phyloP scores from a whole-genome alignment of 2,113 vertebrate species.

The Corydoras sp. region DNA sequence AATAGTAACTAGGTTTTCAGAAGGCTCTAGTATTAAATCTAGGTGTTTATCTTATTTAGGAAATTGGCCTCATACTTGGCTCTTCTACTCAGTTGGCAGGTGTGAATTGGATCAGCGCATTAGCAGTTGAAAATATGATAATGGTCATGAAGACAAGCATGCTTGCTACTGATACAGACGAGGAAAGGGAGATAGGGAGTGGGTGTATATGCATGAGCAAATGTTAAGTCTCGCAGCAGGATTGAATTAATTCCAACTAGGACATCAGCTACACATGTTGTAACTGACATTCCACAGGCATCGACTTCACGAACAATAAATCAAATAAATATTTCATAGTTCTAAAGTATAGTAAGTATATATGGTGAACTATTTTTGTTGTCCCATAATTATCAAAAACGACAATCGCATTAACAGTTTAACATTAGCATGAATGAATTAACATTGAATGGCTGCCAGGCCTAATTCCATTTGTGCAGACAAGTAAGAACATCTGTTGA shows the following conservation, averaged over 20 bases:
- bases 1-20: conserved; percentile 1
- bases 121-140: conserved; percentile 9
- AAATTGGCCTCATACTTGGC: not conserved
- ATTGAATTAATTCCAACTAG: no score
- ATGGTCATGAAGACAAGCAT: conserved; percentile 10
- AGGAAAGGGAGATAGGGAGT: not conserved
- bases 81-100: not conserved
- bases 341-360: no score
- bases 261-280: no score
- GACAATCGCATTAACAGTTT: no score
- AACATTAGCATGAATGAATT: no score
- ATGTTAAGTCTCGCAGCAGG: not conserved
- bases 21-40: not conserved
- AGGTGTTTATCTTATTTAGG: not conserved
- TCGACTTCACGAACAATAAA: no score
- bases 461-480: no score
- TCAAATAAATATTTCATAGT: no score
- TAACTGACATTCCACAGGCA: no score
- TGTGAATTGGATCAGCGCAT: conserved; percentile 10
- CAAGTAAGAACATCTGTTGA: conserved; percentile 16
- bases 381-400: no score
- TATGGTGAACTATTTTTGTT: no score
- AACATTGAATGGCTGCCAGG: no score
- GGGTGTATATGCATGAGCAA: not conserved
- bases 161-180: not conserved